Evolutionary conservation across 1,140 invertebrate genomes (phyloP).

Genomic region (Calycopis cecrops): DNA sequence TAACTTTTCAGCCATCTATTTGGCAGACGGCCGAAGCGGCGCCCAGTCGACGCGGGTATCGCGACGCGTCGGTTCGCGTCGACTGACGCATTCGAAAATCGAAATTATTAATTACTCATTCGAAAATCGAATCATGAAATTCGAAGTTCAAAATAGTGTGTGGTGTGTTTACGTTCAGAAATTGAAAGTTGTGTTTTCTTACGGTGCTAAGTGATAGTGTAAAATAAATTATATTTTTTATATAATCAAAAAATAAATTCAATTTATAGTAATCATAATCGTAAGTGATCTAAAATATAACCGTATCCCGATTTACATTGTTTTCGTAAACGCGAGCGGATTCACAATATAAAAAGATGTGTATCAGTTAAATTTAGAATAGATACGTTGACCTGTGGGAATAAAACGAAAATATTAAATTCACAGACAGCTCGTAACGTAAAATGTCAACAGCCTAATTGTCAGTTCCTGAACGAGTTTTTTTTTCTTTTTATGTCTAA

Average conservation of each 20-base stretch:
- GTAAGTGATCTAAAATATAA: conserved; percentile 15
- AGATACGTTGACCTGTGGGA: conserved; percentile 49
- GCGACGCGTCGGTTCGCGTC: conserved; percentile 54
- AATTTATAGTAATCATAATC: conserved; percentile 13
- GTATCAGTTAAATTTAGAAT: conserved; percentile 31
- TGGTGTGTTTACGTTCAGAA: conserved; percentile 8
- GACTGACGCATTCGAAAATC: conserved; percentile 44
- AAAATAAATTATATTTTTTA: background rate
- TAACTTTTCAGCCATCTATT: conserved; percentile 66
- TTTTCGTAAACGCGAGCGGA: background rate
- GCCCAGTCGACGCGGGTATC: conserved; percentile 59
- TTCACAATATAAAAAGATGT: conserved; percentile 7
- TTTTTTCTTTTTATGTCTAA: background rate
- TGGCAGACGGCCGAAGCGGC: conserved; percentile 62
- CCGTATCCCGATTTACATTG: background rate
- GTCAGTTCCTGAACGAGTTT: conserved; percentile 22
- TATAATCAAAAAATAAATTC: conserved; percentile 8
- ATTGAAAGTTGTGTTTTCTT: too few relatives aligned
- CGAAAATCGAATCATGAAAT: conserved; percentile 24
- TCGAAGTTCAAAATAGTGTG: conserved; percentile 3
- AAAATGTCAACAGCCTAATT: conserved; percentile 35
- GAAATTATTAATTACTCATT: conserved; percentile 22
- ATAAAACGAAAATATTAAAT: conserved; percentile 47
- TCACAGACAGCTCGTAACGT: conserved; percentile 45
- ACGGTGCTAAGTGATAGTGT: background rate